Percentiles rank a stretch among this genome's conserved stretches.
phyloP scores from a whole-genome alignment of 2,888 invertebrate species.

The Heliconius cydno region DNA sequence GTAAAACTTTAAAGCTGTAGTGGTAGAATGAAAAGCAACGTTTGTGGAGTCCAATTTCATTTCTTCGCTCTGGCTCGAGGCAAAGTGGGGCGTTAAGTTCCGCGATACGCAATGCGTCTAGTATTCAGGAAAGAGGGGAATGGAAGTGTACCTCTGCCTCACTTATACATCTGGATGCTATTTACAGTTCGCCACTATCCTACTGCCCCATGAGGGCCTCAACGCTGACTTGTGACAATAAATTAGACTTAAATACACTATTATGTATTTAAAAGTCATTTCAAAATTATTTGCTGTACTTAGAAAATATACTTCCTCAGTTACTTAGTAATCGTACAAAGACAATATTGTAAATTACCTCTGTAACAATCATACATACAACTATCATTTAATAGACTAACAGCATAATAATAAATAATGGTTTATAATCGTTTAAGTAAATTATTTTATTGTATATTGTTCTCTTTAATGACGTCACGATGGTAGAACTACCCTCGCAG shows the following conservation, averaged over 20 bases:
- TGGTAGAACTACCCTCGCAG: too few species aligned
- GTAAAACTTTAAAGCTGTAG: neutral
- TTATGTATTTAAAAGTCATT: neutral
- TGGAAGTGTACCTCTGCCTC: too few species aligned
- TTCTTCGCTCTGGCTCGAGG: too few species aligned
- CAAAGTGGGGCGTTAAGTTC: neutral
- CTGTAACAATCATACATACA: neutral
- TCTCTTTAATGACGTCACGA: too few species aligned
- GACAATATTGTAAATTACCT: neutral
- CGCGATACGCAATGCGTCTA: neutral
- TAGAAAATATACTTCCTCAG: neutral
- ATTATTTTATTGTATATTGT: neutral
- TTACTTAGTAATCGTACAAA: neutral
- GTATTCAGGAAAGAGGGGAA: neutral
- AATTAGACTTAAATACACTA: neutral
- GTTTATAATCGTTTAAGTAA: neutral
- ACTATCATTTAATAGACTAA: neutral
- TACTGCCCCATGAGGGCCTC: neutral
- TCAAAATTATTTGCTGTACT: conserved; percentile 10
- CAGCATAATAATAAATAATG: neutral
- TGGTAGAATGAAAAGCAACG: neutral
- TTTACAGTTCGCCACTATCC: too few species aligned
- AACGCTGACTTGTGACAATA: neutral
- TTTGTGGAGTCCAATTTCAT: neutral
- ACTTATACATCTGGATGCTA: too few species aligned